phyloP scores from a whole-genome alignment of 2,113 vertebrate genomes.

The Clinocottus analis region DNA sequence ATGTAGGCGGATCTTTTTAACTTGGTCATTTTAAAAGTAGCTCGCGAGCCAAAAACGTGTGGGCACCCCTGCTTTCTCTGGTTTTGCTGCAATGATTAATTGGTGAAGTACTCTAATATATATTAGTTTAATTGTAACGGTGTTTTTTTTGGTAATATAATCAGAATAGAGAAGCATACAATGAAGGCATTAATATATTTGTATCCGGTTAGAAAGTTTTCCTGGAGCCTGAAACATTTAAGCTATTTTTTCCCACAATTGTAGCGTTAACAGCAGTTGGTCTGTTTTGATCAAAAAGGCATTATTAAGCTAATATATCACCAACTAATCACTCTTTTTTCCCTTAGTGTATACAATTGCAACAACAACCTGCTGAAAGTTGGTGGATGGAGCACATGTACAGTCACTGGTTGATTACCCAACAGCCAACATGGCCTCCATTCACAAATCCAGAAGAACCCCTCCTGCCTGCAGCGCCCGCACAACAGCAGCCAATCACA shows the following conservation, averaged over 20 bases:
- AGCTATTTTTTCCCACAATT: background rate
- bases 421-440: no score
- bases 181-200: background rate
- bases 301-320: background rate
- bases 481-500: slow-evolving; percentile 57
- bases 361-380: slow-evolving; percentile 15
- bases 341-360: background rate
- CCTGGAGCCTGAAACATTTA: background rate
- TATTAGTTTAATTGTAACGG: no score
- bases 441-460: slow-evolving; percentile 62
- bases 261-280: background rate
- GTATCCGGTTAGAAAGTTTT: background rate
- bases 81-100: background rate
- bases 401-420: no score
- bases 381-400: slow-evolving; percentile 2
- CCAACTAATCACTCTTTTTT: background rate
- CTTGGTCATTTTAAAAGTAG: no score
- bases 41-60: no score
- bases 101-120: no score
- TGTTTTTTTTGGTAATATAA: no score
- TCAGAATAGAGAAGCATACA: background rate
- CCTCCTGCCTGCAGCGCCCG: slow-evolving; percentile 25
- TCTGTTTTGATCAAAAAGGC: background rate
- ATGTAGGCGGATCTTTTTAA: no score
- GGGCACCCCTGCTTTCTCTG: no score